Conservation (phyloP, 37 sponge, comb jelly and placozoan genomes). For the Hexactinellida sp. region DNA sequence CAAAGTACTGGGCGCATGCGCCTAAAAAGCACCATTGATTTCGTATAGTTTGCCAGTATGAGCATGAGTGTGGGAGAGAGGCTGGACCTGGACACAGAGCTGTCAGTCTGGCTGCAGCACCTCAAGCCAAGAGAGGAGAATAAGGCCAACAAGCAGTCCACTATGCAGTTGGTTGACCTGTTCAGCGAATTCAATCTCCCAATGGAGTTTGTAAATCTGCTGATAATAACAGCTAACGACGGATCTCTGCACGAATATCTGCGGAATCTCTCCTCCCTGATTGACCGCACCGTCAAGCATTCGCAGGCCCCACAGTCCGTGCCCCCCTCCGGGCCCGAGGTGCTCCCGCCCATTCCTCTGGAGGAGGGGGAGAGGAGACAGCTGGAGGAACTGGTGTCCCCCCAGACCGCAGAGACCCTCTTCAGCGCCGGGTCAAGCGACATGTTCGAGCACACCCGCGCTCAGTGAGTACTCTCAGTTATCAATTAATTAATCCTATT, state of each 20-base stretch:
- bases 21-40: no score
- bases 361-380: neutral
- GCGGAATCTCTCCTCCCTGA: neutral
- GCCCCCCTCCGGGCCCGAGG: neutral
- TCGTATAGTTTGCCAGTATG: no score
- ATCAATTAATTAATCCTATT: neutral
- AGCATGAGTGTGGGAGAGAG: no score
- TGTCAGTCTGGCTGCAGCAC: constrained; percentile 1
- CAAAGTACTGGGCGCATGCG: no score
- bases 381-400: neutral
- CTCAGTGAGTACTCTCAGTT: neutral
- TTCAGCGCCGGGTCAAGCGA: neutral
- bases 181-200: neutral
- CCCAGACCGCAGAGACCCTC: neutral
- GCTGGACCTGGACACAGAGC: neutral
- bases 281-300: neutral
- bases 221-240: neutral
- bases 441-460: neutral
- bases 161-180: neutral
- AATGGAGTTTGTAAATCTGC: neutral
- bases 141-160: neutral
- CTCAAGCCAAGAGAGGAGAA: neutral
- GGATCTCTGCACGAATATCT: neutral
- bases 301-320: neutral
- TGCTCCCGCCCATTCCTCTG: neutral